Evolutionary conservation across 1,140 invertebrate species (phyloP).

Genomic region (Lepidurus couesii): DNA sequence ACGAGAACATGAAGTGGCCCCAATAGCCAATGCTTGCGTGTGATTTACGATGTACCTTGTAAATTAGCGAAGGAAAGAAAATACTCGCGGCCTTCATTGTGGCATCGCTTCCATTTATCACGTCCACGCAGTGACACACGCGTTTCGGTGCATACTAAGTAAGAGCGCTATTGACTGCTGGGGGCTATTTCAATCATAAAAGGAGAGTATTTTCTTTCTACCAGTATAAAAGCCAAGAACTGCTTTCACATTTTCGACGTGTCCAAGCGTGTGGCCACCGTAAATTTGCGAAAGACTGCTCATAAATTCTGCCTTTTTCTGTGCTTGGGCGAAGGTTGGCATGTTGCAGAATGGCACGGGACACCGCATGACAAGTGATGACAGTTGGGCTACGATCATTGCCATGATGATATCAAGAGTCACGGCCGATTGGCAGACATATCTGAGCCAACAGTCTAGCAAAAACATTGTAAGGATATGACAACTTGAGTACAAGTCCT

Average conservation of each 20-base stretch:
- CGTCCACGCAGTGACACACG: not conserved
- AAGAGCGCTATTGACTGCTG: not conserved
- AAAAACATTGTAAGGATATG: not conserved
- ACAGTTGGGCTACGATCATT: slow-evolving; percentile 2
- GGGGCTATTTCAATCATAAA: not conserved
- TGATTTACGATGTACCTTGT: not conserved
- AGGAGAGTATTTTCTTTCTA: not conserved
- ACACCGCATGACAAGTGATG: not conserved
- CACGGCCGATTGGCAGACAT: not conserved
- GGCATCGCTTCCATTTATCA: not conserved
- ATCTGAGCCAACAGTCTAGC: not conserved
- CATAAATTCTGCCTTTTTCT: not conserved
- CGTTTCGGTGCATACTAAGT: not conserved
- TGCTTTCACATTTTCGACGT: not conserved
- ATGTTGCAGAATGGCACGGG: not conserved
- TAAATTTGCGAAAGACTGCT: slow-evolving; percentile 15
- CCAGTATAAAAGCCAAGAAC: not conserved
- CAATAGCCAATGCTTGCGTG: not conserved
- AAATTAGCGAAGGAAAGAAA: slow-evolving; percentile 10
- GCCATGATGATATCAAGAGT: slow-evolving; percentile 4
- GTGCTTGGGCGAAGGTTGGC: not conserved
- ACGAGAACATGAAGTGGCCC: not conserved
- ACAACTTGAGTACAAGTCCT: not conserved
- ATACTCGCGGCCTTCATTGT: not conserved
- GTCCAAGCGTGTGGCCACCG: not conserved